Percentiles rank a stretch among this genome's conserved stretches.
Evolutionary conservation across 2,888 invertebrate genomes (phyloP).

Genomic region (Agrochola macilenta): DNA sequence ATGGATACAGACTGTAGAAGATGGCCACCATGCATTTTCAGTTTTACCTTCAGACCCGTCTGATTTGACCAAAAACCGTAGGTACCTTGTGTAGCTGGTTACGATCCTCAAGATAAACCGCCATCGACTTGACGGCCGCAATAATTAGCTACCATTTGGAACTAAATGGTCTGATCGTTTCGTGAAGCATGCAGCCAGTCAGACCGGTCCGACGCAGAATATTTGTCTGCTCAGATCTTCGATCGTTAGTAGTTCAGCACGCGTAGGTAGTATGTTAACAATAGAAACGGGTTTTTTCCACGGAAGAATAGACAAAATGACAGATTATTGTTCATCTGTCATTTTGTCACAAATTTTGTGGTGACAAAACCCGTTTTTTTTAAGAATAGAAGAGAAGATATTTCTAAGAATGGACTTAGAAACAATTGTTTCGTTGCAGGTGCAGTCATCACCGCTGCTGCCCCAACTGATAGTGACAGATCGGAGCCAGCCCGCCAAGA

Average conservation of each 20-base stretch:
- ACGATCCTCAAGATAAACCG: not conserved
- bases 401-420: not conserved
- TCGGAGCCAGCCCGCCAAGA: conserved; percentile 82
- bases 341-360: too few species aligned
- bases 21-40: not conserved
- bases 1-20: too few species aligned
- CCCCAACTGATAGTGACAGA: conserved; percentile 92
- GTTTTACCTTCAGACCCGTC: not conserved
- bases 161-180: not conserved
- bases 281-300: too few species aligned
- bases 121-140: too few species aligned
- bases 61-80: not conserved
- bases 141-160: not conserved
- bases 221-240: not conserved
- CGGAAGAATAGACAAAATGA: too few species aligned
- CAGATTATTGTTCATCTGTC: too few species aligned
- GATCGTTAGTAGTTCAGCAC: too few species aligned
- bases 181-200: not conserved
- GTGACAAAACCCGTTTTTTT: too few species aligned
- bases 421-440: conserved; percentile 70
- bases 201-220: too few species aligned
- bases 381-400: too few species aligned
- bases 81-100: not conserved
- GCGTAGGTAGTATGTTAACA: too few species aligned
- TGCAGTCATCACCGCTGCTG: conserved; percentile 91